phyloP scores from a whole-genome alignment of 1,140 invertebrate genomes.

The Drosophila sulfurigaster region DNA sequence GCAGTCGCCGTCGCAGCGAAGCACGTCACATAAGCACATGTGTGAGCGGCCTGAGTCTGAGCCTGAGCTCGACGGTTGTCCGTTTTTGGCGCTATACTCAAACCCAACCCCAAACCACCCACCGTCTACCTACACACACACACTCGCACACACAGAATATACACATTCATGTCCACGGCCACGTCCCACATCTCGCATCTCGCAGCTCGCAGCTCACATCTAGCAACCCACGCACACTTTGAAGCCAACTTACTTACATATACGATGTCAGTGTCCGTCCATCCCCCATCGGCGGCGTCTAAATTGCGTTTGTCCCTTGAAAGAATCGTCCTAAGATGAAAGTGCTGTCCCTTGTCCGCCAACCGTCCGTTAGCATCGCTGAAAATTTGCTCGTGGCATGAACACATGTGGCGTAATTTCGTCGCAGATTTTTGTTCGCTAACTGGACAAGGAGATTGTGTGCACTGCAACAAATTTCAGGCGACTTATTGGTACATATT shows the following conservation, averaged over 20 bases:
- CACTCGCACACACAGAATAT: slow-evolving; percentile 3
- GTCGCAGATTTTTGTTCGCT: slow-evolving; percentile 82
- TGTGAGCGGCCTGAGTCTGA: slow-evolving; percentile 32
- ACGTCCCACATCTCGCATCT: slow-evolving; percentile 5
- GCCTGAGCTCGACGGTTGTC: slow-evolving; percentile 68
- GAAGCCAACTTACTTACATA: slow-evolving; percentile 60
- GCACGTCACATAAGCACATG: slow-evolving; percentile 51
- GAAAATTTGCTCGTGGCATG: slow-evolving; percentile 83
- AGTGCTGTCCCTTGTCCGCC: slow-evolving; percentile 78
- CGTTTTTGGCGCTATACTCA: slow-evolving; percentile 74
- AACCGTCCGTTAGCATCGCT: slow-evolving; percentile 77
- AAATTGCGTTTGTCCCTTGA: slow-evolving; percentile 82
- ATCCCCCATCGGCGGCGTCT: slow-evolving; percentile 58
- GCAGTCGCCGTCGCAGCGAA: not conserved
- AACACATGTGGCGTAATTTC: slow-evolving; percentile 83
- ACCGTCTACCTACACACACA: slow-evolving; percentile 53
- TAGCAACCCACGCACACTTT: slow-evolving; percentile 50
- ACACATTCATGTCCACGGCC: slow-evolving; percentile 9
- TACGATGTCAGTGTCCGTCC: slow-evolving; percentile 68
- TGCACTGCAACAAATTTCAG: slow-evolving; percentile 51
- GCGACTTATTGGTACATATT: not conserved
- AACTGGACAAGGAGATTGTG: slow-evolving; percentile 80
- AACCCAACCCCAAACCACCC: slow-evolving; percentile 57
- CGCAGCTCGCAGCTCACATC: slow-evolving; percentile 13
- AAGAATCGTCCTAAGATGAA: slow-evolving; percentile 83